These are phyloP conservation scores for Tinea semifulvella DNA, from an alignment of 2,888 invertebrate genomes.

Conservation along the genomic window DNA sequence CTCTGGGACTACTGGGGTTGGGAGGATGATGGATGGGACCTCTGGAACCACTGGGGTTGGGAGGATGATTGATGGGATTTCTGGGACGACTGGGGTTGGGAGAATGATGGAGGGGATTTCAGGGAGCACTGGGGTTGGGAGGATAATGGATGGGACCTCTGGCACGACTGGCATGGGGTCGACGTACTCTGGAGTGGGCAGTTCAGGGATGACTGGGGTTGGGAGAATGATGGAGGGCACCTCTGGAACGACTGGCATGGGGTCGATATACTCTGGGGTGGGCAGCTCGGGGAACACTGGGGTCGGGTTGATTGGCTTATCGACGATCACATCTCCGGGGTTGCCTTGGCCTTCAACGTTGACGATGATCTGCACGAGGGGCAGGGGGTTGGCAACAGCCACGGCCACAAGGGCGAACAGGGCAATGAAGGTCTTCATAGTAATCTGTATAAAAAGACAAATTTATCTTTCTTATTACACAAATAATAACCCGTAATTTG, in stretches of 20 bases:
- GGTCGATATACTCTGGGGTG: too few species aligned
- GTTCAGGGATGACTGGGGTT: too few species aligned
- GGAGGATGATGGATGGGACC: too few species aligned
- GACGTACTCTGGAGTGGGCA: background rate
- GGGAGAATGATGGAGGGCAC: too few species aligned
- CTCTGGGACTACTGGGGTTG: slow-evolving; percentile 5
- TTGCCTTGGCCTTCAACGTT: slow-evolving; percentile 30
- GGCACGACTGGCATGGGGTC: too few species aligned
- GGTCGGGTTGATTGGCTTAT: slow-evolving; percentile 15
- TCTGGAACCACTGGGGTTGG: slow-evolving; percentile 16
- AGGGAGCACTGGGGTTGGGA: too few species aligned
- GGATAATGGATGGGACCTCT: too few species aligned
- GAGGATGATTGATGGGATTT: slow-evolving; percentile 15
- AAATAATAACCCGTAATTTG: too few species aligned
- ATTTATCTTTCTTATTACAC: background rate
- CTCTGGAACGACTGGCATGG: too few species aligned
- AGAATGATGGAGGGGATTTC: too few species aligned
- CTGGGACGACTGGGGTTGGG: background rate
- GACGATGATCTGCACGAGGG: slow-evolving; percentile 32
- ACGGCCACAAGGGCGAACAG: slow-evolving; percentile 34
- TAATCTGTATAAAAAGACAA: background rate
- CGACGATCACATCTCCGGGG: slow-evolving; percentile 19
- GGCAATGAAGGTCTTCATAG: slow-evolving; percentile 34
- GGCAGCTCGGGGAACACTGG: slow-evolving; percentile 14
- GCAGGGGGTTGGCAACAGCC: slow-evolving; percentile 33